Evolutionary conservation across 2,797 vertebrate species (phyloP).

Genomic region (Iguana delicatissima): DNA sequence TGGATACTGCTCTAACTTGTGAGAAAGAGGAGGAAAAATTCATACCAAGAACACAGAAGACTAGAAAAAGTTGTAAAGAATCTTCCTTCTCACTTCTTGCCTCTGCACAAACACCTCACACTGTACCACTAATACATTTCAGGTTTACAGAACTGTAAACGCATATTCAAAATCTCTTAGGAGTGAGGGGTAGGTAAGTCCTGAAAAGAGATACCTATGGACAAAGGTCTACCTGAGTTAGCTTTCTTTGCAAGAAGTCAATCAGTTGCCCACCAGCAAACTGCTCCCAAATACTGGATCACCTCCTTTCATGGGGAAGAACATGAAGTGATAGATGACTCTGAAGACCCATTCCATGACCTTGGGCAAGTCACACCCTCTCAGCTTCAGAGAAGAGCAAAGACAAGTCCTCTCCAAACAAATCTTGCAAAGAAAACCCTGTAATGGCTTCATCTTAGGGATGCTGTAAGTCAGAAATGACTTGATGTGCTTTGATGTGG

Average conservation of each 20-base stretch:
- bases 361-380: too few species aligned
- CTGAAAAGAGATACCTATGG: not conserved
- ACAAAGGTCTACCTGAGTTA: not conserved
- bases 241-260: not conserved
- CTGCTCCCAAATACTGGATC: too few species aligned
- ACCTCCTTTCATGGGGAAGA: too few species aligned
- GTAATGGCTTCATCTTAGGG: too few species aligned
- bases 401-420: too few species aligned
- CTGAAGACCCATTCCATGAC: too few species aligned
- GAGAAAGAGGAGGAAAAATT: not conserved
- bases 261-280: not conserved
- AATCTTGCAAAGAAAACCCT: too few species aligned
- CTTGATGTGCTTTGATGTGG: too few species aligned
- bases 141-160: not conserved
- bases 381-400: too few species aligned
- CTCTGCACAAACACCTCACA: not conserved
- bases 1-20: not conserved
- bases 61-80: not conserved
- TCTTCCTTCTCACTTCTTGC: not conserved
- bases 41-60: not conserved
- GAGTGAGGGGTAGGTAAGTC: not conserved
- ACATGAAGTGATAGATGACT: too few species aligned
- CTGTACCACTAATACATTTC: not conserved
- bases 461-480: too few species aligned
- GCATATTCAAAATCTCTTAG: not conserved